These are phyloP conservation scores for Panthera uncia DNA, from an alignment of 2,113 vertebrate species.

Conservation along the genomic window DNA sequence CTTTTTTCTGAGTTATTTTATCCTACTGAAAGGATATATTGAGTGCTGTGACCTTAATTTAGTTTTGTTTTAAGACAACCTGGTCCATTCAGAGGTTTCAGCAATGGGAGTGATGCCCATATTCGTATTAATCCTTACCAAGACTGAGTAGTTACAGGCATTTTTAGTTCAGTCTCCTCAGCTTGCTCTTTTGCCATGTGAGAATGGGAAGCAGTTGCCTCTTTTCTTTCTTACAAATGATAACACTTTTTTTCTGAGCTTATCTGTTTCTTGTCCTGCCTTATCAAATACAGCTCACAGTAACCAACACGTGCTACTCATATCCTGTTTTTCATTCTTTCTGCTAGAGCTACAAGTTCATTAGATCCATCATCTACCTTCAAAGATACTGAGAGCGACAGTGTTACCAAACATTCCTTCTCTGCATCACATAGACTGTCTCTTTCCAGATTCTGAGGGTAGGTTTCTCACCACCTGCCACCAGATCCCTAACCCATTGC, in stretches of 20 bases:
- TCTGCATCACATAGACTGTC: neutral
- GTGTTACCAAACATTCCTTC: neutral
- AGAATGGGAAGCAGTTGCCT: constrained; percentile 7
- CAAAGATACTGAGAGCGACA: neutral
- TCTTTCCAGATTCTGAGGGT: neutral
- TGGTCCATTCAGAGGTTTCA: neutral
- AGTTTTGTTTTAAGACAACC: neutral
- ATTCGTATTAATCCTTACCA: neutral
- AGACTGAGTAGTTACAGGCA: neutral
- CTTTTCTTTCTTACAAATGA: neutral
- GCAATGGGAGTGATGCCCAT: neutral
- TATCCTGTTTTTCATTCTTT: neutral
- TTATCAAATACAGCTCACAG: neutral
- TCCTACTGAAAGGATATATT: neutral
- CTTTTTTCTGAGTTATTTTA: neutral
- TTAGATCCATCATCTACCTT: neutral
- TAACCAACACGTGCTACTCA: neutral
- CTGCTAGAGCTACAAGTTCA: neutral
- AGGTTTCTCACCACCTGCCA: neutral
- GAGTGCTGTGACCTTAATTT: neutral
- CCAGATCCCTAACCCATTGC: neutral
- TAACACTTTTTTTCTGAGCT: neutral
- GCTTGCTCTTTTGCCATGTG: neutral
- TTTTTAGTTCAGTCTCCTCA: neutral
- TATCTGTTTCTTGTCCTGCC: neutral